A percentile compares a stretch with the other conserved stretches of the same genome.
Evolutionary conservation across 2,797 vertebrate species (phyloP).

Genomic region (Yasuhikotakia modesta): DNA sequence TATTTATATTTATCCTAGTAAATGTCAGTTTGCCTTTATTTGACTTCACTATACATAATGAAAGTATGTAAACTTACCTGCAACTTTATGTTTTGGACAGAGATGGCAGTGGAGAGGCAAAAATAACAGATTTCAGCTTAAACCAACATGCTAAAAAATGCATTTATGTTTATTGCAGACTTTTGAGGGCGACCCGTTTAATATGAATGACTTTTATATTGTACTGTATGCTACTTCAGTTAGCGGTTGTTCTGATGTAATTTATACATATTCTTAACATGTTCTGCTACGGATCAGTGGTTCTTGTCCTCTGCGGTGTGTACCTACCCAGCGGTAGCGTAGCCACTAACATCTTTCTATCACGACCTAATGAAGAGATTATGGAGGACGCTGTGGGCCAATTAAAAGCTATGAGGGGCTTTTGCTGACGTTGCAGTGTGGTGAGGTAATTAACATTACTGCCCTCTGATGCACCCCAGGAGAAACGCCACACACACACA

Average conservation of each 20-base stretch:
- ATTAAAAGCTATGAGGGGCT: constrained; percentile 76
- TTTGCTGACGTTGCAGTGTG: constrained; percentile 77
- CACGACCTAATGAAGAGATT: constrained; percentile 44
- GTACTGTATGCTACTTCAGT: not conserved
- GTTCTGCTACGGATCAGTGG: not conserved
- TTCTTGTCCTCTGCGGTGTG: not conserved
- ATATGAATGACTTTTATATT: not conserved
- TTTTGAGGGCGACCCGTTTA: not conserved
- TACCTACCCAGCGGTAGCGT: not conserved
- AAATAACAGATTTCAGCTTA: too few relatives aligned
- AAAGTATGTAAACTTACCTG: too few relatives aligned
- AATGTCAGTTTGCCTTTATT: too few relatives aligned
- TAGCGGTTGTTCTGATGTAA: not conserved
- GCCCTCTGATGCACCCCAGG: constrained; percentile 70
- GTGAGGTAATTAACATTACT: constrained; percentile 80
- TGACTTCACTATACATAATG: too few relatives aligned
- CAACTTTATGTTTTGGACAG: too few relatives aligned
- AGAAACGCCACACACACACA: constrained; percentile 63
- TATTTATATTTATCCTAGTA: too few relatives aligned
- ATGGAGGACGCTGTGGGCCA: constrained; percentile 68
- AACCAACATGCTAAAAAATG: too few relatives aligned
- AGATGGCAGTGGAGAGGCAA: too few relatives aligned
- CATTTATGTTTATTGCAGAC: too few relatives aligned
- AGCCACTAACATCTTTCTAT: constrained; percentile 25
- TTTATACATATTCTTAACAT: not conserved